phyloP scores from a whole-genome alignment of 2,113 vertebrate species.

The Poecile atricapillus region DNA sequence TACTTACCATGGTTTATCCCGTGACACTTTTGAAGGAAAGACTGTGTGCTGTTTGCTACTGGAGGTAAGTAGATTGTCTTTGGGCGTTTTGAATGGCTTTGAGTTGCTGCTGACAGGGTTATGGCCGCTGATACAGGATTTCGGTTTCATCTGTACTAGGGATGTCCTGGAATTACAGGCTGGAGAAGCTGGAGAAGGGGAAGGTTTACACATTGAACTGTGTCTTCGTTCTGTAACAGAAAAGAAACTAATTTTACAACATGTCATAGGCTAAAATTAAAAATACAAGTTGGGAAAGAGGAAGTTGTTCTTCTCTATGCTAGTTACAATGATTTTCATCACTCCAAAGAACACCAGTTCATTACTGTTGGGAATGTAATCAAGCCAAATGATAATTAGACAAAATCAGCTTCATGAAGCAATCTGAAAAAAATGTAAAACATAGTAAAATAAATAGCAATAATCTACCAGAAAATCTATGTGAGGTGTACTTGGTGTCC shows the following conservation, averaged over 20 bases:
- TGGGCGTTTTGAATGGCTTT: slow-evolving; percentile 91
- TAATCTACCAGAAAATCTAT: background rate
- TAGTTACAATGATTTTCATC: background rate
- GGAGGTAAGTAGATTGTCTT: slow-evolving; percentile 95
- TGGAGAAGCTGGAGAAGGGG: slow-evolving; percentile 79
- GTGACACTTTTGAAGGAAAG: slow-evolving; percentile 88
- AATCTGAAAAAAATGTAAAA: background rate
- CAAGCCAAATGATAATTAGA: background rate
- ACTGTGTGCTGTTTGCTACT: slow-evolving; percentile 92
- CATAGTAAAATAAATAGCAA: background rate
- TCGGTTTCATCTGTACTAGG: slow-evolving; percentile 86
- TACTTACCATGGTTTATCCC: slow-evolving; percentile 91
- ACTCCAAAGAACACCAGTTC: background rate
- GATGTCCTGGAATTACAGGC: slow-evolving; percentile 85
- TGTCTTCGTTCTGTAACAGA: slow-evolving; percentile 87
- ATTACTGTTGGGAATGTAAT: background rate
- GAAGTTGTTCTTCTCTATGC: background rate
- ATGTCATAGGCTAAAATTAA: background rate
- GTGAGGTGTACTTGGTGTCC: background rate
- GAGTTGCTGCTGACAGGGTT: slow-evolving; percentile 83
- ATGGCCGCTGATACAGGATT: slow-evolving; percentile 83
- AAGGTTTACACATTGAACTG: slow-evolving; percentile 84
- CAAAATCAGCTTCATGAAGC: background rate
- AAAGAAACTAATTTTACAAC: slow-evolving; percentile 2
- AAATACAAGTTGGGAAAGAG: background rate